These are phyloP conservation scores for Pyrocoelia pectoralis DNA, from an alignment of 2,888 invertebrate species.

Conservation along the genomic window DNA sequence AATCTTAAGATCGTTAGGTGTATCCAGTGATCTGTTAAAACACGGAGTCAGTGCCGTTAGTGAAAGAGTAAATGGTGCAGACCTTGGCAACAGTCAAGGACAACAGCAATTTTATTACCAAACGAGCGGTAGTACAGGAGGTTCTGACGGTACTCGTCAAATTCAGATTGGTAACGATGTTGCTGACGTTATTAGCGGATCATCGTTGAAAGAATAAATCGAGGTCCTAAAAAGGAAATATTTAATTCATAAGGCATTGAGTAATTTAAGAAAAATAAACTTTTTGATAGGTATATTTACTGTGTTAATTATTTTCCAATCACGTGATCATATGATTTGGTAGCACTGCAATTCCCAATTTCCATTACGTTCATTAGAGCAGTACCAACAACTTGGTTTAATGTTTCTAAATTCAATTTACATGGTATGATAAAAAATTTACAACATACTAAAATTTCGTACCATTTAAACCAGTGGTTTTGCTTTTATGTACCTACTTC, in stretches of 20 bases:
- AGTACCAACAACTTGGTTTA: no score
- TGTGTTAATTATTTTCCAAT: no score
- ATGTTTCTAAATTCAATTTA: no score
- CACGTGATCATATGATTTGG: no score
- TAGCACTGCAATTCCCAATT: no score
- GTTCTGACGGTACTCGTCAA: neutral
- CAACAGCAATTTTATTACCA: neutral
- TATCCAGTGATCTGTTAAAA: neutral
- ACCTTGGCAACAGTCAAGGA: neutral
- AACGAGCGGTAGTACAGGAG: neutral
- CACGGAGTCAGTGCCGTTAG: neutral
- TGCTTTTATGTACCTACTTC: no score
- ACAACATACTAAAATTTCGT: no score
- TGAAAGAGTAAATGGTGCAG: neutral
- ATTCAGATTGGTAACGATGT: neutral
- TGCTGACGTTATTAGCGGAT: neutral
- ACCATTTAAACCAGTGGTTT: no score
- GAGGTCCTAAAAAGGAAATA: no score
- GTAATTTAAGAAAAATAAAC: neutral
- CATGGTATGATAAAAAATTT: no score
- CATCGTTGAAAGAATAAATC: neutral
- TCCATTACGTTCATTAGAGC: no score
- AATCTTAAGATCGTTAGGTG: neutral
- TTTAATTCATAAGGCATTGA: neutral
- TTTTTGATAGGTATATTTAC: no score